Evolutionary conservation across 2,113 vertebrate species (phyloP), one percentile per base, ranked within the genome.

Genomic region (Machaerirhynchus nigripectus): DNA sequence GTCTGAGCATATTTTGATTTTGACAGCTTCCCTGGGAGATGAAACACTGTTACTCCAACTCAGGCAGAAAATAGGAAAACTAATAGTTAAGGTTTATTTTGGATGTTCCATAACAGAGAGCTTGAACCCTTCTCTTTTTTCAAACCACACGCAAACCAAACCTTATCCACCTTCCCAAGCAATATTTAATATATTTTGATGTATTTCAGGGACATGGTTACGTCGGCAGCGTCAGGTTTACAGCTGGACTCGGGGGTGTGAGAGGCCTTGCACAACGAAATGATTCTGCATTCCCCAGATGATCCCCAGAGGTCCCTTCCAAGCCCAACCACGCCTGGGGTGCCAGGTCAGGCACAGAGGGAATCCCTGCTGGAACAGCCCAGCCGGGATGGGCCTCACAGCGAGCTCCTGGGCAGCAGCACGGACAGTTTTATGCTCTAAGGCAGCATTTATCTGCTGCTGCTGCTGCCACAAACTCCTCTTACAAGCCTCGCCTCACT

Each of bases 1-100:
- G 7, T 6, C 56, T 1, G 4, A 65, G 90, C 28, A 84, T 53
- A 31, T 4, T 85, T 56, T 31, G 82, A 91, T 87, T 79, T 55
- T 67, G 70, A 85, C 60, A 91, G 82, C 69, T 71, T 71, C 78
- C 87, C 6, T 61, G 53, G 92, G 84, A 93, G 26, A 40, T 40
- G 46, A 61, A 91, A 87, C 73, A 30, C 40, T 33, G 4, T 12
- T 39, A 68, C 28, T 28, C 44, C 61, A 56, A 39, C 47, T 37
- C 52, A 5, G 18, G 75, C 2, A 5, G 33, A 56, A 89, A 84
- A 52, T 0, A 50, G 50, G 42, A 70, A 67, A 77, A 82, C 17
- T 4, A 61, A 27, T 2, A 60, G 47, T 35, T 30, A 26, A 42
- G 39, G 42, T 53, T 55, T 77, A 60, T 40, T 73, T 49, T 57